These are phyloP conservation scores for Xiphophorus birchmanni DNA, from an alignment of 2,797 vertebrate species.

Conservation along the genomic window DNA sequence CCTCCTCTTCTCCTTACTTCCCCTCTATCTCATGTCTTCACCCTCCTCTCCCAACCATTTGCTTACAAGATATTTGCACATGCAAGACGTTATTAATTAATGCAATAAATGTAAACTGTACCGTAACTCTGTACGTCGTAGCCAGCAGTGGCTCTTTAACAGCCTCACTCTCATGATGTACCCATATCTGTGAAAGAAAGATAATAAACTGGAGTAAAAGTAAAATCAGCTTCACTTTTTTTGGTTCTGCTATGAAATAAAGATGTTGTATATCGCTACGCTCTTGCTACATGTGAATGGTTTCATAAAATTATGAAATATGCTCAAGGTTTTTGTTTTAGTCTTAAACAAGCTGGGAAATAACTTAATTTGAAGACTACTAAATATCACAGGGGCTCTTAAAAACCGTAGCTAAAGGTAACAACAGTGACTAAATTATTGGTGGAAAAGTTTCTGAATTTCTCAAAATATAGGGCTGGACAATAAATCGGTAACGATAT, in stretches of 20 bases:
- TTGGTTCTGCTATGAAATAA: neutral
- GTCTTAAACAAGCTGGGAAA: neutral
- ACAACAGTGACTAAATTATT: too few relatives aligned
- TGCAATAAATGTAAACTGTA: slow-evolving; percentile 56
- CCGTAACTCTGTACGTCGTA: slow-evolving; percentile 35
- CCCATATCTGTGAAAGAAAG: slow-evolving; percentile 24
- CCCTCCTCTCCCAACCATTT: neutral
- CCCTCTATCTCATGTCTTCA: slow-evolving; percentile 15
- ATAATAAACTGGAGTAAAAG: slow-evolving; percentile 26
- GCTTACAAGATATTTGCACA: slow-evolving; percentile 56
- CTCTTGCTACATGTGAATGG: neutral
- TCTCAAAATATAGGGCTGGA: too few relatives aligned
- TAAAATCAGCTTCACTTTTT: neutral
- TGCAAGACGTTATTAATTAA: slow-evolving; percentile 26
- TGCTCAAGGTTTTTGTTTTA: neutral
- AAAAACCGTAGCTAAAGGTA: neutral
- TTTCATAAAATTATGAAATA: neutral
- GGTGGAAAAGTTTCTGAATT: too few relatives aligned
- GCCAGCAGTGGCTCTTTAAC: slow-evolving; percentile 31
- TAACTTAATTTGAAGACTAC: neutral
- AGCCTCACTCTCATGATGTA: slow-evolving; percentile 33
- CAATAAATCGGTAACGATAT: too few relatives aligned
- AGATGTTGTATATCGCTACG: neutral
- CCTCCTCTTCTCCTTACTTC: slow-evolving; percentile 19
- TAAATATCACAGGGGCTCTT: too few relatives aligned